phyloP scores from a whole-genome alignment of 2,113 vertebrate genomes.

The Numenius arquata region DNA sequence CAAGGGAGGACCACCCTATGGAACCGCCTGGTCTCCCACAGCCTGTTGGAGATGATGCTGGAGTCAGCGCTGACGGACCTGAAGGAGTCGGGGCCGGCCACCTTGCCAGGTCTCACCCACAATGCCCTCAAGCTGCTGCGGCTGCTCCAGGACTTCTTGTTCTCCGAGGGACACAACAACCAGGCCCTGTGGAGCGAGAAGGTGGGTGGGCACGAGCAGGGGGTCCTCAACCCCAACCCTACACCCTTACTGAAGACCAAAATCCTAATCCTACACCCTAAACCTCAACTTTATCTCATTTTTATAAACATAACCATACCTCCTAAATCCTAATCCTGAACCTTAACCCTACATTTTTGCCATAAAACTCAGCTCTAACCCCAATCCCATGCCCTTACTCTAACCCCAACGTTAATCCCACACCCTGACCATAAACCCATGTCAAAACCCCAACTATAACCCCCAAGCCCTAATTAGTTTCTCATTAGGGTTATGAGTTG shows the following conservation, averaged over 20 bases:
- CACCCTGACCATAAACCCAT: background rate
- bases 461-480: fast-evolving
- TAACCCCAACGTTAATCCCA: no score
- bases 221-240: background rate
- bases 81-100: slow-evolving; percentile 73
- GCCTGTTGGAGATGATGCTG: slow-evolving; percentile 98
- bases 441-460: background rate
- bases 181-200: slow-evolving; percentile 94
- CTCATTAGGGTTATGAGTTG: fast-evolving
- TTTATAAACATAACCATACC: no score
- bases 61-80: slow-evolving; percentile 92
- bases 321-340: no score
- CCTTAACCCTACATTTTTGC: no score
- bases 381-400: no score
- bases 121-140: slow-evolving; percentile 88
- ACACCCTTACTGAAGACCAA: no score
- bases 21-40: background rate
- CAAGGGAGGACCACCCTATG: background rate
- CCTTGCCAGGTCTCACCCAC: slow-evolving; percentile 78
- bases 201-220: slow-evolving; percentile 54
- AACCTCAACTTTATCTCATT: no score
- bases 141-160: slow-evolving; percentile 96
- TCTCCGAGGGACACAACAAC: slow-evolving; percentile 90
- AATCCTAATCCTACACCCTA: no score
- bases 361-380: no score